Conservation (phyloP, 2,113 vertebrate species). For the Lepus americanus region DNA sequence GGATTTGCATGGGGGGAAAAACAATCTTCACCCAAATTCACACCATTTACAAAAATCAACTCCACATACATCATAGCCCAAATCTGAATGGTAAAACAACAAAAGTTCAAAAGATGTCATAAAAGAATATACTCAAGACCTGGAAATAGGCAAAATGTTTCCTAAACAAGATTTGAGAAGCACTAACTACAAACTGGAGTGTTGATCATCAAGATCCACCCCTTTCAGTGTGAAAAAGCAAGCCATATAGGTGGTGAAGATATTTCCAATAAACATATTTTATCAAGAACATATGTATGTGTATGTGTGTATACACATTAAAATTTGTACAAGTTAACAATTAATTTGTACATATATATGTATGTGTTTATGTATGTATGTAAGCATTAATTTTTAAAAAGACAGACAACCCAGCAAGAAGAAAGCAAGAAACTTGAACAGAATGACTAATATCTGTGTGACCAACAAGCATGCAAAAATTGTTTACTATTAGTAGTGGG, state of each 20-base stretch:
- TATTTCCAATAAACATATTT: not conserved
- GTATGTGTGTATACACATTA: not conserved
- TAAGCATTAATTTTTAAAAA: conserved; percentile 8
- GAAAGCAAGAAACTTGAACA: conserved; percentile 11
- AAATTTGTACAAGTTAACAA: not conserved
- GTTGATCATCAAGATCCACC: not conserved
- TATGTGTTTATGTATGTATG: not conserved
- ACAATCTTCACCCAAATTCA: not conserved
- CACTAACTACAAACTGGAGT: not conserved
- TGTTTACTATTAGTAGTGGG: not conserved
- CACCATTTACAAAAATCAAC: not conserved
- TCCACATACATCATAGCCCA: not conserved
- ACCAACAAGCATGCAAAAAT: conserved; percentile 13
- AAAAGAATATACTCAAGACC: not conserved
- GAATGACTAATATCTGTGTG: conserved; percentile 4
- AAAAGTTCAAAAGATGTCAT: not conserved
- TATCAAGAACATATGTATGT: not conserved
- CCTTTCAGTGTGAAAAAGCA: not conserved
- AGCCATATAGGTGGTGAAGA: not conserved
- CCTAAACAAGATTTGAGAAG: not conserved
- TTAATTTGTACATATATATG: not conserved
- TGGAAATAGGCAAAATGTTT: not conserved
- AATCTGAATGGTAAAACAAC: not conserved
- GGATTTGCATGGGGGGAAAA: not conserved
- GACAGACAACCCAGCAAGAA: not conserved